Evolutionary conservation across 2,888 invertebrate genomes (phyloP).

Genomic region (Scaeva pyrastri): DNA sequence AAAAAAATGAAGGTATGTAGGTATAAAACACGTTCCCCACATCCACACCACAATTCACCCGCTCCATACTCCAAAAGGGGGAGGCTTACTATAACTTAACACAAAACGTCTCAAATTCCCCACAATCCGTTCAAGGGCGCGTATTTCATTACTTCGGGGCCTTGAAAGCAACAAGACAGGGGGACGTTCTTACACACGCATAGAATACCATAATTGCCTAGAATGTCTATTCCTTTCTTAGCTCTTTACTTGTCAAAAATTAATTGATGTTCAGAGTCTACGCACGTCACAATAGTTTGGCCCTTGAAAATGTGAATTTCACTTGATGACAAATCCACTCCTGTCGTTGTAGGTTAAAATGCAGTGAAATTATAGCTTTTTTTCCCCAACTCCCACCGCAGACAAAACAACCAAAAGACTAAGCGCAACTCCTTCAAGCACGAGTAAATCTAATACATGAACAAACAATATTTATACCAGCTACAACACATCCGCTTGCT

Average conservation of each 20-base stretch:
- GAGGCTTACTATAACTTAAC: background rate
- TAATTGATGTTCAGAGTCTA: no score
- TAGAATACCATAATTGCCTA: no score
- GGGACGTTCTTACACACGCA: no score
- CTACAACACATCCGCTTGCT: slow-evolving; percentile 47
- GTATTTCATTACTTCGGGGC: background rate
- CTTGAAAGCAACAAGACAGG: background rate
- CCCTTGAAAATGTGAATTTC: background rate
- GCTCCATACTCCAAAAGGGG: slow-evolving; percentile 21
- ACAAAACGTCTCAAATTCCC: slow-evolving; percentile 62
- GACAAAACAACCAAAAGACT: slow-evolving; percentile 51
- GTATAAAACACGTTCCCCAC: slow-evolving; percentile 28
- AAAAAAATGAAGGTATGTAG: slow-evolving; percentile 10
- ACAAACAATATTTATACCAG: slow-evolving; percentile 29
- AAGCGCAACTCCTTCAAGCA: slow-evolving; percentile 53
- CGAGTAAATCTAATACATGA: slow-evolving; percentile 61
- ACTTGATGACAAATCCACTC: background rate
- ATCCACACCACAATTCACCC: slow-evolving; percentile 49
- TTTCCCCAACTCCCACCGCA: slow-evolving; percentile 56
- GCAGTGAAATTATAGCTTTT: slow-evolving; percentile 29
- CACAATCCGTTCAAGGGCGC: slow-evolving; percentile 24
- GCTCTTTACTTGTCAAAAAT: no score
- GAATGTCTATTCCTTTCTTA: no score
- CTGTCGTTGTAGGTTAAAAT: slow-evolving; percentile 18
- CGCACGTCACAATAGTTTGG: no score